A percentile compares a stretch with the other conserved stretches of the same genome.
These are phyloP conservation scores for Colletes collaris DNA, from an alignment of 2,888 invertebrate genomes.

Conservation along the genomic window DNA sequence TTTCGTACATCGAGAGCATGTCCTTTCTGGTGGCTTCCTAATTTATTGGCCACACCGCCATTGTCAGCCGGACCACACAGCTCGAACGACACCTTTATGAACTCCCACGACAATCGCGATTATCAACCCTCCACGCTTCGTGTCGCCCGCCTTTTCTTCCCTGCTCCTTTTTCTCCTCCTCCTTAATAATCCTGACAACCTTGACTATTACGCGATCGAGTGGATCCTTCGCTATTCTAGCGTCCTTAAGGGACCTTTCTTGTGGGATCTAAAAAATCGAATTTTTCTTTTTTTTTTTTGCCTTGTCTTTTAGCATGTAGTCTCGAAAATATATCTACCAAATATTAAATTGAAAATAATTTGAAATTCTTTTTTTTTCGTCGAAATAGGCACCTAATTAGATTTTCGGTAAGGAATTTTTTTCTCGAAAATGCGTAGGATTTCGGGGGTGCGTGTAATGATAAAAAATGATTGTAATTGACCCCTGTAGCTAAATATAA, in stretches of 20 bases:
- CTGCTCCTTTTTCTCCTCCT: not conserved
- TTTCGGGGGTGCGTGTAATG: too few species aligned
- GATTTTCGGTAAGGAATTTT: too few species aligned
- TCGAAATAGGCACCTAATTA: too few species aligned
- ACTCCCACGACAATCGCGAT: slow-evolving; percentile 72
- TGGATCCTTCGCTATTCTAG: not conserved
- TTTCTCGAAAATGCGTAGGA: too few species aligned
- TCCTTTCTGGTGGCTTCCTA: slow-evolving; percentile 63
- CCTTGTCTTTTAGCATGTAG: too few species aligned
- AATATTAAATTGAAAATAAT: too few species aligned
- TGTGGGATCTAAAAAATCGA: too few species aligned
- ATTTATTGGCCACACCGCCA: slow-evolving; percentile 75
- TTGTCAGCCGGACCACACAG: slow-evolving; percentile 73
- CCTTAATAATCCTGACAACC: not conserved
- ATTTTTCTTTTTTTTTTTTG: too few species aligned
- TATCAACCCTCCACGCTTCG: slow-evolving; percentile 47
- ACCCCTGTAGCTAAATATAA: too few species aligned
- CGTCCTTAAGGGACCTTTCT: not conserved
- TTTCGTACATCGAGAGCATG: slow-evolving; percentile 62
- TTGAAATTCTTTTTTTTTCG: too few species aligned
- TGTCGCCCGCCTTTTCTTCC: not conserved
- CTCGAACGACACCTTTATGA: slow-evolving; percentile 72
- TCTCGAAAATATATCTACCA: too few species aligned
- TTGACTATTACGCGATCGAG: not conserved
- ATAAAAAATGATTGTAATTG: too few species aligned